Evolutionary conservation across 2,113 vertebrate genomes (phyloP).

Genomic region (Tenrec ecaudatus): DNA sequence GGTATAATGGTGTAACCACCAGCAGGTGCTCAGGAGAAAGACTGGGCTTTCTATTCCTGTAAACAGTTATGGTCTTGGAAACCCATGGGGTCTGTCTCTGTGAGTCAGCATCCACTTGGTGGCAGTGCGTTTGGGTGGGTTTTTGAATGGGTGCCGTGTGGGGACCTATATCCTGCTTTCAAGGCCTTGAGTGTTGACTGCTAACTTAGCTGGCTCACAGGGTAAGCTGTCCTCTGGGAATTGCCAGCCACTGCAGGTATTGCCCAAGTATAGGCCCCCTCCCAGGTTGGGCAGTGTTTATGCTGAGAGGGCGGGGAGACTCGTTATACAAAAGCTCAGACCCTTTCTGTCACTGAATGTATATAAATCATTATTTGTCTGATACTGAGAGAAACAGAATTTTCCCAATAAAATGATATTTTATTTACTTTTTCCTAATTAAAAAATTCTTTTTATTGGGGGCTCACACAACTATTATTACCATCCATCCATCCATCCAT

Average conservation of each 20-base stretch:
- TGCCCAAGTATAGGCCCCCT: not conserved
- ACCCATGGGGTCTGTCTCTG: too few relatives aligned
- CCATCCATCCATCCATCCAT: too few relatives aligned
- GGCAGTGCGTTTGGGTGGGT: too few relatives aligned
- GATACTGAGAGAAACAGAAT: not conserved
- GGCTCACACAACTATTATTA: too few relatives aligned
- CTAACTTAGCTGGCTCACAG: not conserved
- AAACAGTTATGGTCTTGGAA: too few relatives aligned
- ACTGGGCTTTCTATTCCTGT: too few relatives aligned
- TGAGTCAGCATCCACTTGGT: too few relatives aligned
- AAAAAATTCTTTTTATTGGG: too few relatives aligned
- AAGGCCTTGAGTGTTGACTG: not conserved
- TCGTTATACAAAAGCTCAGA: not conserved
- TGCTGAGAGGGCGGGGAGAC: not conserved
- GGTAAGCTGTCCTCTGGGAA: not conserved
- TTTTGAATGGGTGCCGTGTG: not conserved
- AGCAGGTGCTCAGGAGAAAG: too few relatives aligned
- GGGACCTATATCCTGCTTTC: not conserved
- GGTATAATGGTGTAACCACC: not conserved
- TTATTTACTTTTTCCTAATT: too few relatives aligned
- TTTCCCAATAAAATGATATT: not conserved
- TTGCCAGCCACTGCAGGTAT: not conserved
- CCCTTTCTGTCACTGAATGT: slow-evolving; percentile 25
- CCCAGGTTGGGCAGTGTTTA: not conserved
- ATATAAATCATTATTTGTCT: slow-evolving; percentile 1